Evolutionary conservation across 2,113 vertebrate genomes (phyloP), one percentile per base, ranked within the genome.

Genomic region (Chaetorhynchus papuensis): DNA sequence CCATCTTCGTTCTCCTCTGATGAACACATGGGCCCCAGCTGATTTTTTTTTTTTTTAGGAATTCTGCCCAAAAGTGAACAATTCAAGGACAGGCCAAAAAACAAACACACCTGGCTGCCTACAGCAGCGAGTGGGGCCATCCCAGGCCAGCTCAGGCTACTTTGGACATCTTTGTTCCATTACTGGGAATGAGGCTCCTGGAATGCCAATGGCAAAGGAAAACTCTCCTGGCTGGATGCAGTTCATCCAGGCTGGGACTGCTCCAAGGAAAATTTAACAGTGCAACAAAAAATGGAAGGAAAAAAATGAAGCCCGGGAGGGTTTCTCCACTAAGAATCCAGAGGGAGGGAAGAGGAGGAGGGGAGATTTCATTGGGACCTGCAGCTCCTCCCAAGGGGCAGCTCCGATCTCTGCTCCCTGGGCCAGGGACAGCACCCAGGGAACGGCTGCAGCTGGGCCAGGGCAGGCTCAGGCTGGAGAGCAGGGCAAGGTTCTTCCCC

Each of bases 21-120:
- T 4, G 26, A 91, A 69, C 84, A 92, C 41, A 45, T 53, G 71
- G 65, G 23, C 20, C 24, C 33, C 93, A 91, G 84, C 9, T 87
- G 83, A 37, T 26, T 37, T 59, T 63, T 54, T 24, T 26, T 33
- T 64, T 63, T 39, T 24, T 54, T 2, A 39, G 42, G 68, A 90
- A 39, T 35, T 78, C 35, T 47, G 35, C 33, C 83, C 27, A 39
- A 12, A 49, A 70, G 47, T 24, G 30, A 78, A 50, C 39, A 49
- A 82, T 81, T 50, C 37, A 41, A 77, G 63, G 42, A 28, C 1
- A 15, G 63, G 26, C 54, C 79, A 72, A 47, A 39, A 74, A 72
- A 83, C n/a, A 57, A 66, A n/a, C 68, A 57, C 93, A 96, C 95
- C 93, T 96, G 95, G 93, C 72, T 87, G 91, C 87, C 77, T 59